These are phyloP conservation scores for Microplitis mediator DNA, from an alignment of 1,140 invertebrate genomes.

Conservation along the genomic window DNA sequence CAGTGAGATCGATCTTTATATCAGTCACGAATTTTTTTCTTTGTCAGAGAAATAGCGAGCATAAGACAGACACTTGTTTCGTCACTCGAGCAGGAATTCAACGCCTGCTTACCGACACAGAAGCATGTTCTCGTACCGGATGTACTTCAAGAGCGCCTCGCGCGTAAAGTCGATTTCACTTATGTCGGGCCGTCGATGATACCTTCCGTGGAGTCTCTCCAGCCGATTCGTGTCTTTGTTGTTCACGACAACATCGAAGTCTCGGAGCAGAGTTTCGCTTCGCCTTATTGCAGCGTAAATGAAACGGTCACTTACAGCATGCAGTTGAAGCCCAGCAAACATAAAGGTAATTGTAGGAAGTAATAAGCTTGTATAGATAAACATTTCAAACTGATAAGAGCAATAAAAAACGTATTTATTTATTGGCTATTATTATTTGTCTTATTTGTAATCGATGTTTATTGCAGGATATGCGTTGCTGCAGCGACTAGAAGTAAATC, in stretches of 20 bases:
- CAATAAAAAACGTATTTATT: neutral
- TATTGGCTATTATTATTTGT: neutral
- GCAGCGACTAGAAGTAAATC: conserved; percentile 59
- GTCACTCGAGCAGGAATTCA: conserved; percentile 45
- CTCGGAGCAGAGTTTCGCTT: conserved; percentile 66
- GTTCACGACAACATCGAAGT: conserved; percentile 80
- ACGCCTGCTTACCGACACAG: conserved; percentile 64
- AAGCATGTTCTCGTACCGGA: conserved; percentile 69
- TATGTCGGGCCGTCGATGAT: conserved; percentile 41
- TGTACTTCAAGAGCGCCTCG: conserved; percentile 67
- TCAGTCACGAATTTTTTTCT: neutral
- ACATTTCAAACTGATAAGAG: neutral
- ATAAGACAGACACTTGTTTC: conserved; percentile 44
- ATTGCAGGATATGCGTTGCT: conserved; percentile 65
- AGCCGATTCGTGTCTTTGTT: conserved; percentile 70
- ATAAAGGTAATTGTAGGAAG: conserved; percentile 60
- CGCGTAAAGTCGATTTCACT: conserved; percentile 61
- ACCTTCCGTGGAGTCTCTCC: conserved; percentile 63
- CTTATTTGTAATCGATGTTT: conserved; percentile 19
- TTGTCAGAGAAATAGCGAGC: conserved; percentile 53
- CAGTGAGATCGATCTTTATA: neutral
- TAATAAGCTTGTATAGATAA: neutral
- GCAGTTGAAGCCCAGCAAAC: conserved; percentile 67
- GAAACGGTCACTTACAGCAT: conserved; percentile 70
- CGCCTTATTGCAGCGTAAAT: conserved; percentile 68